phyloP scores from a whole-genome alignment of 2,888 invertebrate genomes.

The Holacanthella duospinosa region DNA sequence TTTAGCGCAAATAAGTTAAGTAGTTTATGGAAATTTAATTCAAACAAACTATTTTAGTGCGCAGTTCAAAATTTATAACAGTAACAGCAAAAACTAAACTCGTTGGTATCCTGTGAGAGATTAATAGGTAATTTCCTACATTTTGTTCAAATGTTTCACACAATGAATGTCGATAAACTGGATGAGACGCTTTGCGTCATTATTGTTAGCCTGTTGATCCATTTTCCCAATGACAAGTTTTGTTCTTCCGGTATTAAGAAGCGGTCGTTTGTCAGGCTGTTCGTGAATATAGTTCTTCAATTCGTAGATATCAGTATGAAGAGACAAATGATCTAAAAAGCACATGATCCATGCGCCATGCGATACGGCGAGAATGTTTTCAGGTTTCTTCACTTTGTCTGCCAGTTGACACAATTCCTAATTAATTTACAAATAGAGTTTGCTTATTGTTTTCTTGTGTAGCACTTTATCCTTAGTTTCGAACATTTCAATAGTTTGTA shows the following conservation, averaged over 20 bases:
- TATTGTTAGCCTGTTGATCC: not conserved
- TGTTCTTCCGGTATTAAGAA: slow-evolving; percentile 18
- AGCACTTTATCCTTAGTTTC: too few species aligned
- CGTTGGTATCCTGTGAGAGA: too few species aligned
- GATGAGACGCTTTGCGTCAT: not conserved
- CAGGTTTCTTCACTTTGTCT: not conserved
- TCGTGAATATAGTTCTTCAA: slow-evolving; percentile 12
- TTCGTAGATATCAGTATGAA: slow-evolving; percentile 1
- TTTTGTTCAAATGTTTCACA: not conserved
- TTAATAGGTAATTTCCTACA: too few species aligned
- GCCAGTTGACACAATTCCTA: slow-evolving; percentile 16
- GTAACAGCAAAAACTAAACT: too few species aligned
- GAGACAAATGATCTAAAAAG: slow-evolving; percentile 14
- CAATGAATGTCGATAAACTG: not conserved
- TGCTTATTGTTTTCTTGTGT: too few species aligned
- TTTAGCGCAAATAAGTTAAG: too few species aligned
- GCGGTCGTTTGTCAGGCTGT: slow-evolving; percentile 12
- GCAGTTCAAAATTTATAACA: too few species aligned
- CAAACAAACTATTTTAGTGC: too few species aligned
- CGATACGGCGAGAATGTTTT: slow-evolving; percentile 16
- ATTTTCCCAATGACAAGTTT: slow-evolving; percentile 16
- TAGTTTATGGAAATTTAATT: too few species aligned
- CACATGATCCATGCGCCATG: slow-evolving; percentile 17
- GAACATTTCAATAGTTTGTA: too few species aligned
- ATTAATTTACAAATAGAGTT: not conserved